phyloP scores from a whole-genome alignment of 2,888 invertebrate species.

The Acleris cristana region DNA sequence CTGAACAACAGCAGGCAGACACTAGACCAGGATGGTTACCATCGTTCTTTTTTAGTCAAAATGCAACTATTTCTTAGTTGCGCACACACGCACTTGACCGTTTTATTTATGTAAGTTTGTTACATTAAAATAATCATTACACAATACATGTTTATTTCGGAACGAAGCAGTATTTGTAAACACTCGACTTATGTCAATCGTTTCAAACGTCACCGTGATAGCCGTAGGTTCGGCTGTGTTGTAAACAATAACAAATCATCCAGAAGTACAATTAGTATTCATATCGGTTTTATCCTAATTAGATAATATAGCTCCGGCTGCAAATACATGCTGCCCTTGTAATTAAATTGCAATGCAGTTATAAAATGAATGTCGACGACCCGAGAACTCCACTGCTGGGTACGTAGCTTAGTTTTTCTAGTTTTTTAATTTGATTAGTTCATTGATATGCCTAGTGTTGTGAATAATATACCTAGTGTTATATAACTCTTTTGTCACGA shows the following conservation, averaged over 20 bases:
- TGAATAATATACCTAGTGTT: not conserved
- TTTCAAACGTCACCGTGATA: conserved; percentile 16
- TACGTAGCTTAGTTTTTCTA: conserved; percentile 9
- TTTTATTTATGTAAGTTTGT: too few relatives aligned
- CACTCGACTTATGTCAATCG: conserved; percentile 17
- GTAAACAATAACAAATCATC: conserved; percentile 31
- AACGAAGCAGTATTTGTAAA: conserved; percentile 14
- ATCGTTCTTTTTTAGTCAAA: too few relatives aligned
- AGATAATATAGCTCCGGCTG: conserved; percentile 18
- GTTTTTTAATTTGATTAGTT: conserved; percentile 24
- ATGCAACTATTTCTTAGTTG: too few relatives aligned
- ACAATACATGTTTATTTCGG: not conserved
- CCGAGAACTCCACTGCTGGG: conserved; percentile 33
- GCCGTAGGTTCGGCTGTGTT: conserved; percentile 7
- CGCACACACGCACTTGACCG: too few relatives aligned
- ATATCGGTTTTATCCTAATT: conserved; percentile 16
- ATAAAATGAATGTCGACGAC: conserved; percentile 29
- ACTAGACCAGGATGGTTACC: too few relatives aligned
- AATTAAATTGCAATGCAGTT: conserved; percentile 4
- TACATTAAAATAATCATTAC: not conserved
- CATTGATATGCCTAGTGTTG: not conserved
- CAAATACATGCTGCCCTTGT: conserved; percentile 13
- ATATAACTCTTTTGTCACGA: conserved; percentile 6
- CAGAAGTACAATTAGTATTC: conserved; percentile 7
- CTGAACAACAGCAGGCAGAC: too few relatives aligned